Percentiles rank a stretch among this genome's conserved stretches.
These are phyloP conservation scores for Arrhopalites spinosus DNA, from an alignment of 2,888 invertebrate genomes.

Conservation along the genomic window DNA sequence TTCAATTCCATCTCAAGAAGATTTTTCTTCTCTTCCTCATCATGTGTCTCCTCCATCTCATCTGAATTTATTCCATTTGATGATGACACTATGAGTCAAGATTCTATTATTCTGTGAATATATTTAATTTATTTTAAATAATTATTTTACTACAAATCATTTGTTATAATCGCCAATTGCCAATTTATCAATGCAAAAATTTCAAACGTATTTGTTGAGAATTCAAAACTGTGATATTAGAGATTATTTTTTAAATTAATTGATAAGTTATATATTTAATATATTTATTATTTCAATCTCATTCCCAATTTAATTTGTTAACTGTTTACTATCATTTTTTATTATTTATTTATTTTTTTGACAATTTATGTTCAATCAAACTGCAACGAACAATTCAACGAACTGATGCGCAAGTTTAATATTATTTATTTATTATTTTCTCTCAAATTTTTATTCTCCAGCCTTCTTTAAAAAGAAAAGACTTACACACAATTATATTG, in stretches of 20 bases:
- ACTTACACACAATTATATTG: no score
- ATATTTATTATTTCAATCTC: slow-evolving; percentile 9
- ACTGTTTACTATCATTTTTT: slow-evolving; percentile 4
- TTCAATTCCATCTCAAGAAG: slow-evolving; percentile 11
- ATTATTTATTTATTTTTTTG: background rate
- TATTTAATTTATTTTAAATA: background rate
- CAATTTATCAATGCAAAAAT: background rate
- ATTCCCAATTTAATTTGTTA: background rate
- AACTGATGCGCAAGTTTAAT: no score
- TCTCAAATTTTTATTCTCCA: background rate
- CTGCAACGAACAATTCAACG: slow-evolving; percentile 1
- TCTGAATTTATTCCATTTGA: slow-evolving; percentile 28
- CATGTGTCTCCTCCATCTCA: slow-evolving; percentile 26
- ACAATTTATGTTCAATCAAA: slow-evolving; percentile 18
- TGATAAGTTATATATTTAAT: background rate
- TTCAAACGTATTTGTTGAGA: background rate
- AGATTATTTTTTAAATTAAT: background rate
- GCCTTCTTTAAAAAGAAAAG: no score
- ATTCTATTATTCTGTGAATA: slow-evolving; percentile 46
- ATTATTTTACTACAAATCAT: no score
- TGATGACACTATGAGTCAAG: slow-evolving; percentile 42
- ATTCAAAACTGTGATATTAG: background rate
- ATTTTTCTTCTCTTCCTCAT: slow-evolving; percentile 28
- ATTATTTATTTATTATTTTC: background rate
- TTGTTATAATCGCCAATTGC: background rate